These are phyloP conservation scores for Microtus oregoni DNA, from an alignment of 2,113 vertebrate species.

Conservation along the genomic window DNA sequence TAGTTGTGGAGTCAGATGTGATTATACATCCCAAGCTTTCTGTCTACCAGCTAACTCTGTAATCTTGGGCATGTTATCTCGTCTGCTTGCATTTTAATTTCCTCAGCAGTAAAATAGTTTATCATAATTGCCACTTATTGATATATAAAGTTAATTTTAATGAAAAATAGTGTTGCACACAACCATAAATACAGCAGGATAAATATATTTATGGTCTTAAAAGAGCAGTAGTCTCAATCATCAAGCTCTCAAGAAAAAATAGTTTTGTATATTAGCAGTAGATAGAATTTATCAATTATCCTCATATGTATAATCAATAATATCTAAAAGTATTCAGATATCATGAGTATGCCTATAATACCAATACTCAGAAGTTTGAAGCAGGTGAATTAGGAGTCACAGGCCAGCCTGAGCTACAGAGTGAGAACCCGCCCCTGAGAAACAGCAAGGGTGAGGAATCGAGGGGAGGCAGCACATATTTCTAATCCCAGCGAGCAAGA, in stretches of 20 bases:
- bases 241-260: conserved; percentile 43
- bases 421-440: not conserved
- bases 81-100: conserved; percentile 42
- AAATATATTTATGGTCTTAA: conserved; percentile 52
- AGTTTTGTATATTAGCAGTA: conserved; percentile 5
- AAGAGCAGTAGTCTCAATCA: conserved; percentile 5
- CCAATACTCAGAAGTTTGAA: not conserved
- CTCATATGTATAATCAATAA: not conserved
- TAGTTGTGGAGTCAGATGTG: not conserved
- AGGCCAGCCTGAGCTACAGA: not conserved
- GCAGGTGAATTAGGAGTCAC: not conserved
- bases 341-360: not conserved
- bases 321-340: not conserved
- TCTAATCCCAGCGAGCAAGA: not conserved
- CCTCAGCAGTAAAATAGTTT: not conserved
- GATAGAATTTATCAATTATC: not conserved
- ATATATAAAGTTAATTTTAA: not conserved
- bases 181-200: conserved; percentile 30
- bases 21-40: not conserved
- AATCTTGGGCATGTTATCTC: conserved; percentile 27
- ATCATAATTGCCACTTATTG: not conserved
- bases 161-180: conserved; percentile 2
- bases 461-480: no score
- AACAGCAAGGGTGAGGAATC: not conserved
- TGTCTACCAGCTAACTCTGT: not conserved